These are phyloP conservation scores for Pinna nobilis DNA, from an alignment of 1,140 invertebrate genomes.

Conservation along the genomic window DNA sequence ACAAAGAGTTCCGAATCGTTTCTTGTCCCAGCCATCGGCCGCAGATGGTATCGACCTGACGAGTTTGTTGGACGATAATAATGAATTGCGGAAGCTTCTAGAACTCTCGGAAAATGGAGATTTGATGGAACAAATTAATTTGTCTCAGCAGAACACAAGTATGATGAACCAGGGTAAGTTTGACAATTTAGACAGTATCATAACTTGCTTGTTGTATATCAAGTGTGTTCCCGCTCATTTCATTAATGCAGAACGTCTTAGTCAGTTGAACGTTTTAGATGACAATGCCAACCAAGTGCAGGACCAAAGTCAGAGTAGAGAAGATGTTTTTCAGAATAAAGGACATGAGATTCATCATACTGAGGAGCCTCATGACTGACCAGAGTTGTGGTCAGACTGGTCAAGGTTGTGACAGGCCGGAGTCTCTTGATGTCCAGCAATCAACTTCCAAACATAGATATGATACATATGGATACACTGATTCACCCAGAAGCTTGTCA, in stretches of 20 bases:
- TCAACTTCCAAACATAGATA: background rate
- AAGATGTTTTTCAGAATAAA: background rate
- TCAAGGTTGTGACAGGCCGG: background rate
- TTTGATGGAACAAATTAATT: conserved; percentile 8
- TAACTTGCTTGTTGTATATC: conserved; percentile 12
- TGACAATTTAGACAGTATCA: too few species aligned
- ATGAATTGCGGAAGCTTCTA: conserved; percentile 18
- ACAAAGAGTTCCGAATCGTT: conserved; percentile 47
- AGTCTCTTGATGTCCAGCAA: conserved; percentile 8
- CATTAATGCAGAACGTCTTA: background rate
- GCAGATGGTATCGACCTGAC: conserved; percentile 20
- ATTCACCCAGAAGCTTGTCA: conserved; percentile 10
- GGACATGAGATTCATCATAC: background rate
- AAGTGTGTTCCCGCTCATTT: conserved; percentile 35
- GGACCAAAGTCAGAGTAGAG: background rate
- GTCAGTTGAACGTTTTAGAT: background rate
- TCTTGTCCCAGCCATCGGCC: conserved; percentile 26
- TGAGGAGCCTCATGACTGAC: background rate
- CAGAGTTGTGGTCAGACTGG: background rate
- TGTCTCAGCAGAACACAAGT: conserved; percentile 1
- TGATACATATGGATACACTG: conserved; percentile 2
- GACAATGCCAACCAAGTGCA: too few species aligned
- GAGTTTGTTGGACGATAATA: conserved; percentile 29
- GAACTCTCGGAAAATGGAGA: conserved; percentile 16
- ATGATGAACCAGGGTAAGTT: conserved; percentile 33